phyloP scores from a whole-genome alignment of 2,113 vertebrate genomes.

The Aphyosemion australe region DNA sequence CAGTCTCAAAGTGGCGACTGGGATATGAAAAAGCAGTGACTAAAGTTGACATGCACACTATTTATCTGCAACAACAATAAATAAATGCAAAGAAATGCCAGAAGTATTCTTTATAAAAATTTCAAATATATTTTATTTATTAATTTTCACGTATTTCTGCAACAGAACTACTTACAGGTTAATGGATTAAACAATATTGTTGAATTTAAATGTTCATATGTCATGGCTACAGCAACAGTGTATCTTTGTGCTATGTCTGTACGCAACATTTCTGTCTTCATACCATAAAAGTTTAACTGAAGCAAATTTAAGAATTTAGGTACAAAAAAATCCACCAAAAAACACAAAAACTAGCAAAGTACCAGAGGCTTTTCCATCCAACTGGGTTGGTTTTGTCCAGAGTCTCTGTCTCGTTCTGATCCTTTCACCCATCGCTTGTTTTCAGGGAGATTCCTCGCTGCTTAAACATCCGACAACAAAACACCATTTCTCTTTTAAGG shows the following conservation, averaged over 20 bases:
- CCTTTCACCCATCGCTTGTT: slow-evolving; percentile 35
- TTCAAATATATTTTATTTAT: slow-evolving; percentile 78
- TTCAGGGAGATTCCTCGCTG: slow-evolving; percentile 33
- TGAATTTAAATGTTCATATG: slow-evolving; percentile 51
- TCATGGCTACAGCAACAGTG: slow-evolving; percentile 68
- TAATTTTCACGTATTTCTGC: slow-evolving; percentile 68
- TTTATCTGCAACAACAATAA: no score
- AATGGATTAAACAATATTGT: slow-evolving; percentile 67
- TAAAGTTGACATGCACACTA: no score
- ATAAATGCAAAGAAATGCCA: no score
- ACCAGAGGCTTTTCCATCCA: slow-evolving; percentile 61
- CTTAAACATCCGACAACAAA: slow-evolving; percentile 31
- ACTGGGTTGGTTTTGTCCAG: slow-evolving; percentile 60
- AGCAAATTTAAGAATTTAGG: slow-evolving; percentile 58
- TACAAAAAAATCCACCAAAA: slow-evolving; percentile 53
- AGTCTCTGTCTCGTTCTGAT: slow-evolving; percentile 68
- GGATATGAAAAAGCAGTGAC: no score
- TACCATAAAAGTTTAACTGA: slow-evolving; percentile 69
- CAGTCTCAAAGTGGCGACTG: no score
- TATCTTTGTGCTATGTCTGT: slow-evolving; percentile 68
- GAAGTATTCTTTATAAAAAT: slow-evolving; percentile 65
- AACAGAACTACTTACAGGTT: slow-evolving; percentile 74
- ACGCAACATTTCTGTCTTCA: slow-evolving; percentile 64
- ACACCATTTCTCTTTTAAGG: slow-evolving; percentile 54
- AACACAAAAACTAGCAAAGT: slow-evolving; percentile 59